These are phyloP conservation scores for Parnassius orleans DNA, from an alignment of 2,888 invertebrate genomes.

Conservation along the genomic window DNA sequence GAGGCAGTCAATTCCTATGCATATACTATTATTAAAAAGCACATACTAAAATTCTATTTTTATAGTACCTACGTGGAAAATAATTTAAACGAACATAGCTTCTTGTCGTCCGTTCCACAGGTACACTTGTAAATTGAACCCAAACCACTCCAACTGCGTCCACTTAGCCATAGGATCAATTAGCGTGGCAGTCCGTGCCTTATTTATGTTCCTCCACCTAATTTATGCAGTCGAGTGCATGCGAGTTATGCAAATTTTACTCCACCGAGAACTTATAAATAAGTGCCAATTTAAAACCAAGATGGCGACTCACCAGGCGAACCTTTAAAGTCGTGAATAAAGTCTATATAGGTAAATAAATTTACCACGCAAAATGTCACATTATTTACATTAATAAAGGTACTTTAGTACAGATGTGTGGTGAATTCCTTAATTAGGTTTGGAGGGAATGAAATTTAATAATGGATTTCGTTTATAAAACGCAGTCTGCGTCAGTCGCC, in stretches of 20 bases:
- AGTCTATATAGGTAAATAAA: conserved; percentile 10
- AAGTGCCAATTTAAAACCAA: conserved; percentile 17
- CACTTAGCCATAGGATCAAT: conserved; percentile 13
- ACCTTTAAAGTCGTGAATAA: neutral
- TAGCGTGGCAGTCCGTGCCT: conserved; percentile 7
- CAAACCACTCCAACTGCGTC: conserved; percentile 3
- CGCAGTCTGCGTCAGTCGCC: neutral
- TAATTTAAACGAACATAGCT: neutral
- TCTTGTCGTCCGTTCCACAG: neutral
- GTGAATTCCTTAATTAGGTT: conserved; percentile 14
- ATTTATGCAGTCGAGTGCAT: neutral
- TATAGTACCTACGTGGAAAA: neutral
- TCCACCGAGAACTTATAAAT: conserved; percentile 10
- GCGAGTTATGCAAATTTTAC: conserved; percentile 2
- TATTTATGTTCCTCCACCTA: conserved; percentile 8
- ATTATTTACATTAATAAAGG: conserved; percentile 18
- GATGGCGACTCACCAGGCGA: neutral
- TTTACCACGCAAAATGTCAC: conserved; percentile 5
- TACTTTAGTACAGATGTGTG: conserved; percentile 2
- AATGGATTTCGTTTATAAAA: conserved; percentile 1
- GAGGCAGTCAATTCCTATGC: no score
- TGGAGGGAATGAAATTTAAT: conserved; percentile 12
- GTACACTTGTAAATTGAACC: conserved; percentile 3
- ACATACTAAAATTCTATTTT: neutral
- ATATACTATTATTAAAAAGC: no score